These are phyloP conservation scores for Noctilio leporinus DNA, from an alignment of 2,113 vertebrate genomes.

Conservation along the genomic window DNA sequence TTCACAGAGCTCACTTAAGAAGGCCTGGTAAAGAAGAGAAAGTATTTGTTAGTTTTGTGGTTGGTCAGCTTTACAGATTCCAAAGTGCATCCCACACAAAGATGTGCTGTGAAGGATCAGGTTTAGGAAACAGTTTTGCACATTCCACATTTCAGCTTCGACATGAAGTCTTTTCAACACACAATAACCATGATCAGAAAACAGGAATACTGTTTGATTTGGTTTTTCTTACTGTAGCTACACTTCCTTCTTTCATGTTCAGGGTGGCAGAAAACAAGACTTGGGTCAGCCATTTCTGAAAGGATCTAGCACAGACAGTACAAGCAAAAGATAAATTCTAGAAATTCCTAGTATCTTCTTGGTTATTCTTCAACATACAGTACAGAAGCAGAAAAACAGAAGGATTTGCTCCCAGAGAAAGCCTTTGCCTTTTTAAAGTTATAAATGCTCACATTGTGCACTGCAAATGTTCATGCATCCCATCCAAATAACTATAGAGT, in stretches of 20 bases:
- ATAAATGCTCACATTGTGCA: not conserved
- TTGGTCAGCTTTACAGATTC: not conserved
- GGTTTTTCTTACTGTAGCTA: not conserved
- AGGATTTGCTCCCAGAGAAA: not conserved
- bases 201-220: not conserved
- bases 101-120: not conserved
- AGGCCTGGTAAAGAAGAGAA: not conserved
- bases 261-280: not conserved
- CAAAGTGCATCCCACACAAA: not conserved
- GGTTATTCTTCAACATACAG: not conserved
- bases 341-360: not conserved
- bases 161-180: not conserved
- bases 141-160: not conserved
- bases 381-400: not conserved
- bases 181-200: not conserved
- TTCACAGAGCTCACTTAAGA: not conserved
- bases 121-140: not conserved
- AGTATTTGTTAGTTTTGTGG: not conserved
- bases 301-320: not conserved
- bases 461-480: not conserved
- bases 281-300: not conserved
- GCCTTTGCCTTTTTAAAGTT: not conserved
- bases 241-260: not conserved
- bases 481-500: not conserved
- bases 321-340: not conserved